Conservation (phyloP, 1,140 invertebrate genomes). For the Drosophila aff. region DNA sequence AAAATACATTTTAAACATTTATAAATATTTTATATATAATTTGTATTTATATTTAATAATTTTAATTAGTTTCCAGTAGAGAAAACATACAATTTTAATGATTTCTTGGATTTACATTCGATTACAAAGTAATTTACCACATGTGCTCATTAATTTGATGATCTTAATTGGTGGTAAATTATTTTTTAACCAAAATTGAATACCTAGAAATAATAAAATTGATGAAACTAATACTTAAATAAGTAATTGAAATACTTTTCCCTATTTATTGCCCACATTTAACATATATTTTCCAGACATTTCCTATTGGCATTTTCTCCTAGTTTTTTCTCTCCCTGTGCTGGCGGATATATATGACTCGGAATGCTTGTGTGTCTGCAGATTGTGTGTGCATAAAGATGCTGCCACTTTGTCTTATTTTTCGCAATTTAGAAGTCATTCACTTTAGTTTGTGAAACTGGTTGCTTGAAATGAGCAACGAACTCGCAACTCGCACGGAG, state of each 20-base stretch:
- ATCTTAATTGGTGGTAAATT: too few relatives aligned
- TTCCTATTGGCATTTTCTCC: background rate
- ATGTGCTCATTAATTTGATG: too few relatives aligned
- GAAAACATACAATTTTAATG: too few relatives aligned
- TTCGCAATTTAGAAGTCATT: constrained; percentile 75
- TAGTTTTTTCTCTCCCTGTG: constrained; percentile 5
- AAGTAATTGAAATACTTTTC: background rate
- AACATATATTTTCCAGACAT: too few relatives aligned
- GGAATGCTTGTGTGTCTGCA: constrained; percentile 21
- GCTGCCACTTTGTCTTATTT: constrained; percentile 69
- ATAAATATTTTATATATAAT: background rate
- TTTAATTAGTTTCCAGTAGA: background rate
- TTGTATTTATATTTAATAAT: too few relatives aligned
- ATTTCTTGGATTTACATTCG: too few relatives aligned
- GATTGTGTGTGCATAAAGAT: constrained; percentile 37
- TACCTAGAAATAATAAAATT: too few relatives aligned
- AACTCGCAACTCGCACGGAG: constrained; percentile 49
- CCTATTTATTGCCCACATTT: background rate
- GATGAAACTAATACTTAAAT: background rate
- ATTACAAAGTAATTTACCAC: too few relatives aligned
- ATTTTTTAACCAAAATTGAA: too few relatives aligned
- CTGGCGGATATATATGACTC: background rate
- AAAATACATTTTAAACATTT: background rate
- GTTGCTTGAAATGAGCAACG: constrained; percentile 65
- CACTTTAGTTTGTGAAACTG: constrained; percentile 42